Conservation (phyloP, 2,113 vertebrate genomes). For the Jacana jacana region DNA sequence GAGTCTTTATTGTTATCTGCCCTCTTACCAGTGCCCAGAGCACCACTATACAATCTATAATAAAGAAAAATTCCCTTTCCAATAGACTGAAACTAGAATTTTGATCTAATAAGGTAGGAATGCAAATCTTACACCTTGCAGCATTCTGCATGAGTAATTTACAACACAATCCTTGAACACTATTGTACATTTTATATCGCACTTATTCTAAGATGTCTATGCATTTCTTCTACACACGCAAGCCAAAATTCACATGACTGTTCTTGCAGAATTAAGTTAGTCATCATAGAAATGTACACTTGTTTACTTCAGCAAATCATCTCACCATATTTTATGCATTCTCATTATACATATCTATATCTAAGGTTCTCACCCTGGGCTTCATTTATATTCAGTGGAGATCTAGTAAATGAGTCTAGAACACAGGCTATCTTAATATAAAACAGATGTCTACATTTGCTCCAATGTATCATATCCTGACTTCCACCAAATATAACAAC, state of each 20-base stretch:
- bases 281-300: not conserved
- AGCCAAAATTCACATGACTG: not conserved
- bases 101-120: not conserved
- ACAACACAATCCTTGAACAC: not conserved
- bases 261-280: not conserved
- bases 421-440: not conserved
- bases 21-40: not conserved
- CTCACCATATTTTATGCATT: not conserved
- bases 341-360: not conserved
- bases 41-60: not conserved
- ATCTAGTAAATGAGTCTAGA: not conserved
- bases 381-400: not conserved
- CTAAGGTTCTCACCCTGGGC: not conserved
- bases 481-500: not conserved
- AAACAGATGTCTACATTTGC: not conserved
- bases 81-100: not conserved
- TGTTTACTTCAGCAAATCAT: not conserved
- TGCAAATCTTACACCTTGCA: not conserved
- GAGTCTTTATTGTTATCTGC: not conserved
- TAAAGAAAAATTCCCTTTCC: not conserved
- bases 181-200: not conserved
- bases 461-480: not conserved
- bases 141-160: not conserved
- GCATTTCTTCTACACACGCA: not conserved
- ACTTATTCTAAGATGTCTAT: not conserved